Evolutionary conservation across 53 echinoderm and acorn worm genomes (phyloP), one percentile per base, ranked within the genome.

Genomic region (Luidia sarsii): DNA sequence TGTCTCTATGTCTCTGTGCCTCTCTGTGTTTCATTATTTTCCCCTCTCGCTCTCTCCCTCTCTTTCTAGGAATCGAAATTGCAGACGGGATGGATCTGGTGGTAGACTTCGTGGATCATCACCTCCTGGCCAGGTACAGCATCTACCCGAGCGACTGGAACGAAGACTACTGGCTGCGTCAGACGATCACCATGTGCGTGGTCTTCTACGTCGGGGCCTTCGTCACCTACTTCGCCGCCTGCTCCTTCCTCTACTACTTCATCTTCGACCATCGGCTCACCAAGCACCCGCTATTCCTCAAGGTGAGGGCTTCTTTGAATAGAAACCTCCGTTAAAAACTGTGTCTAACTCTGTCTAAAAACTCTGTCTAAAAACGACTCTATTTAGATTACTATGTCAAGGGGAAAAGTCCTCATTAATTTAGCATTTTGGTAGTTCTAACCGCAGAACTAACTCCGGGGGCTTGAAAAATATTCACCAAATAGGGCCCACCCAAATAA

Each of bases 121-220:
- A 90, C 53, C 68, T 94, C 6, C 82, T 90, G 43, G 85, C 94
- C 4, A 84, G 73, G 37, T 88, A 94, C 85, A 68, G 48, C 38
- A 88, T 94, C 35, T 94, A 94, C 52, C 86, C 94, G 10, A 56
- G 36, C 63, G 75, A 67, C 70, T 91, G 94, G 94, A n/a, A 39
- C 7, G 94, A 94, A 75, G 94, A 90, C 67, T 81, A 90, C 90
- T 71, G 87, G 67, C 19, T 83, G 0, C 84, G 94, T 6, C 94
- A 94, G 65, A 34, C 59, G 34, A 34, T 88, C 11, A 61, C 87
- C 23, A 38, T 70, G 7, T 87, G 33, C 51, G 61, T 90, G 18
- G 54, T 90, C 3, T 45, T 75, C 19, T 68, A 71, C 55, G 20
- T 86, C 6, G 91, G 94, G 38, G 94, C 71, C 0, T 68, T 67